Percentiles rank a stretch among this genome's conserved stretches.
Evolutionary conservation across 64 coral and sea anemone species (phyloP).

Genomic region (Montipora foliosa): DNA sequence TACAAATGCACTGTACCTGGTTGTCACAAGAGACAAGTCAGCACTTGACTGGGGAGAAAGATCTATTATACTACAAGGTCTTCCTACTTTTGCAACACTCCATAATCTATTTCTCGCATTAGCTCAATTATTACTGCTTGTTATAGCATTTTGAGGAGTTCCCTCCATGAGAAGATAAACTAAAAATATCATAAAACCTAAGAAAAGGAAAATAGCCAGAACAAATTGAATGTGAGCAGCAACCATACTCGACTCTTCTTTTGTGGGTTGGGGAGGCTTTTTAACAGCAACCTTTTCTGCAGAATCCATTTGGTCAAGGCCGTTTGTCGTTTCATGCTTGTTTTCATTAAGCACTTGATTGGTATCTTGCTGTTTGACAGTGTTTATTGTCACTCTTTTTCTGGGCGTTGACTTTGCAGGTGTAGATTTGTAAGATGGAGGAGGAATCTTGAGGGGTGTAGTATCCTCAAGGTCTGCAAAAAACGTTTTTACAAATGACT

Average conservation of each 20-base stretch:
- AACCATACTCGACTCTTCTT: conserved; percentile 3
- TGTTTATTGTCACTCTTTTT: conserved; percentile 18
- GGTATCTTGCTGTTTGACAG: not conserved
- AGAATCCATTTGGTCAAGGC: not conserved
- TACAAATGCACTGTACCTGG: too few species aligned
- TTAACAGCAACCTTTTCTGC: not conserved
- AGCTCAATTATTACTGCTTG: not conserved
- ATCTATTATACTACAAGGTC: too few species aligned
- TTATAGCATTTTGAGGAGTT: not conserved
- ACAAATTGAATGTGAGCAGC: conserved; percentile 35
- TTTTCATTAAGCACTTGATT: not conserved
- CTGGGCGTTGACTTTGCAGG: conserved; percentile 1
- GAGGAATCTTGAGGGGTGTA: not conserved
- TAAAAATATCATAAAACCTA: conserved; percentile 22
- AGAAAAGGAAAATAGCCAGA: conserved; percentile 25
- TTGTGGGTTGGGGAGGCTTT: not conserved
- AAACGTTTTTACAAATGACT: not conserved
- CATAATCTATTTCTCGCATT: too few species aligned
- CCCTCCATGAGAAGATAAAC: conserved; percentile 27
- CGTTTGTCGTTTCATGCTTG: not conserved
- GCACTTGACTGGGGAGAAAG: too few species aligned
- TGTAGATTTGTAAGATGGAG: not conserved
- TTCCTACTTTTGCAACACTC: too few species aligned
- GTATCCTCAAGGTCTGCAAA: not conserved
- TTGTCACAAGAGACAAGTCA: too few species aligned